These are phyloP conservation scores for Dioctria linearis DNA, from an alignment of 2,888 invertebrate genomes.

Conservation along the genomic window DNA sequence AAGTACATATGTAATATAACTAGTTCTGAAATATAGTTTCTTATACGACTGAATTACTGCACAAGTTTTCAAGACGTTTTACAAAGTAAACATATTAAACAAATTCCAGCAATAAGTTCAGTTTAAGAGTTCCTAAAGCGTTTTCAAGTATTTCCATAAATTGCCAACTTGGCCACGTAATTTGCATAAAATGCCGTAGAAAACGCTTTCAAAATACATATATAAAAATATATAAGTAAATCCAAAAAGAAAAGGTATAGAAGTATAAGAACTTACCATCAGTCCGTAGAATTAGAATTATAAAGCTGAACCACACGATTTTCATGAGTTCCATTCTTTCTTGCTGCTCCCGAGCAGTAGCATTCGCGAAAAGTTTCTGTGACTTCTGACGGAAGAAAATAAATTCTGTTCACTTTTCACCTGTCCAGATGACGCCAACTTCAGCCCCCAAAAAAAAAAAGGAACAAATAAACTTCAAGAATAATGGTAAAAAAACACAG, in stretches of 20 bases:
- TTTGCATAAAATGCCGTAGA: constrained; percentile 23
- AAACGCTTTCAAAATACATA: too few species aligned
- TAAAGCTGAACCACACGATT: constrained; percentile 35
- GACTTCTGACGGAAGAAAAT: constrained; percentile 16
- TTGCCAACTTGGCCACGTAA: constrained; percentile 8
- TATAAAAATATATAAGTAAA: background rate
- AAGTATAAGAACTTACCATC: constrained; percentile 41
- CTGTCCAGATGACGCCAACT: constrained; percentile 54
- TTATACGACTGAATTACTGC: background rate
- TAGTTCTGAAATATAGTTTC: background rate
- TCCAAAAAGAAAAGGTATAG: background rate
- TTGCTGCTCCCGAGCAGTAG: constrained; percentile 15
- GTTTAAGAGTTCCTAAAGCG: constrained; percentile 9
- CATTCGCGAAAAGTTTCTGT: constrained; percentile 36
- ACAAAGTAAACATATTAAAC: constrained; percentile 10
- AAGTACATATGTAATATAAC: background rate
- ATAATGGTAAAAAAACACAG: constrained; percentile 13
- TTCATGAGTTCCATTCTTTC: constrained; percentile 50
- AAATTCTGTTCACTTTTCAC: constrained; percentile 50
- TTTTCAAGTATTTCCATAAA: constrained; percentile 4
- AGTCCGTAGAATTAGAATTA: constrained; percentile 48
- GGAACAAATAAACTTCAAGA: constrained; percentile 51
- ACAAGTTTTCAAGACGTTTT: constrained; percentile 5
- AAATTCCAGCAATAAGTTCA: constrained; percentile 11
- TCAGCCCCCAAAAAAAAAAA: background rate